phyloP scores from a whole-genome alignment of 2,113 vertebrate genomes.

The Mobula hypostoma region DNA sequence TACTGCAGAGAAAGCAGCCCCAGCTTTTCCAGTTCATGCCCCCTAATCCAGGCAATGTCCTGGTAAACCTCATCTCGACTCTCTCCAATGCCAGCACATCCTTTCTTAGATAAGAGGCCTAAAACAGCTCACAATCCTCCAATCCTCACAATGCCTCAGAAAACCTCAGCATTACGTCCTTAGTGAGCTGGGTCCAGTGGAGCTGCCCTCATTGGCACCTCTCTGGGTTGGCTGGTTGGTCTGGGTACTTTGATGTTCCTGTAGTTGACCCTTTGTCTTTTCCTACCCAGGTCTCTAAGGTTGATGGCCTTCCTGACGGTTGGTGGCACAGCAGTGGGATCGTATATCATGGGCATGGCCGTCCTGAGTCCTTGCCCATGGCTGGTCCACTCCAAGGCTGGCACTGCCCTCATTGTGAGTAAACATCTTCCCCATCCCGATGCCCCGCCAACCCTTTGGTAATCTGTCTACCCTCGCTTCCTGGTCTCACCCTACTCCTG shows the following conservation, averaged over 20 bases:
- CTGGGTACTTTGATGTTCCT: background rate
- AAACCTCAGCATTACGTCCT: no score
- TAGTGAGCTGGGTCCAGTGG: background rate
- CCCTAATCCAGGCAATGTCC: no score
- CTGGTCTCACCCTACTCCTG: no score
- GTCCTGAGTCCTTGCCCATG: slow-evolving; percentile 62
- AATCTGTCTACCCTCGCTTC: no score
- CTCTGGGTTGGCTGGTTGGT: background rate
- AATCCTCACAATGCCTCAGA: no score
- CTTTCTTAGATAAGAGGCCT: no score
- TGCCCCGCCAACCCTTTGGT: background rate
- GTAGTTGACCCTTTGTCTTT: background rate
- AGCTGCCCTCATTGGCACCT: background rate
- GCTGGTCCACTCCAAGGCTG: slow-evolving; percentile 48
- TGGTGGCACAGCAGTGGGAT: slow-evolving; percentile 49
- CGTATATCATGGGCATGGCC: slow-evolving; percentile 59
- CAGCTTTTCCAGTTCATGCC: no score
- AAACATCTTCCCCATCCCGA: background rate
- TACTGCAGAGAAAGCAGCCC: no score
- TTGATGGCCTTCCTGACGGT: slow-evolving; percentile 53
- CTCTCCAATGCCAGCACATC: no score
- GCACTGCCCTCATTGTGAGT: slow-evolving; percentile 60
- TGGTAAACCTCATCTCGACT: no score
- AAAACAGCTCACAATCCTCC: no score
- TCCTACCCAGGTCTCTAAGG: slow-evolving; percentile 55